Conservation (phyloP, 2,113 vertebrate genomes). For the Anseranas semipalmata region DNA sequence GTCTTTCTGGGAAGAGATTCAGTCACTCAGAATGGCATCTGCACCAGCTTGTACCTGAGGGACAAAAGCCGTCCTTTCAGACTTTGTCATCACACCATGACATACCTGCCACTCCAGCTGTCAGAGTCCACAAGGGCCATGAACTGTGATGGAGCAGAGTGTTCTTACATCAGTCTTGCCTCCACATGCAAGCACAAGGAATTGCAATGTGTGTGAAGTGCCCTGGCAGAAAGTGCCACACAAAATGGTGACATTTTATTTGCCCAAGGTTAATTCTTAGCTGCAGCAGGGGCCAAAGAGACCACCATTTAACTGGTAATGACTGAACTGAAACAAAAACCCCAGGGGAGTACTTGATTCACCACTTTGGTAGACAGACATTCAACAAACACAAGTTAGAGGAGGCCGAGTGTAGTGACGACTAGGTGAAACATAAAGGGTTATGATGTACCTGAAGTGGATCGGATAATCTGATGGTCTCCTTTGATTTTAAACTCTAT, state of each 20-base stretch:
- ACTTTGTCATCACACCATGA: neutral
- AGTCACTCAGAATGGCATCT: neutral
- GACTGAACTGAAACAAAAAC: neutral
- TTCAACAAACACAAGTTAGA: neutral
- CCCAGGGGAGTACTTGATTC: neutral
- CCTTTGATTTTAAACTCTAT: constrained; percentile 16
- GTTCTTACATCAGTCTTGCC: neutral
- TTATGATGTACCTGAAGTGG: neutral
- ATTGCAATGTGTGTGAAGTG: neutral
- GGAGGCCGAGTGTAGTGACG: neutral
- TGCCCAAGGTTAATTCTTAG: neutral
- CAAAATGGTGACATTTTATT: neutral
- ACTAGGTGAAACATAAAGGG: neutral
- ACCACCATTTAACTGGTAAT: neutral
- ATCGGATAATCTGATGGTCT: neutral
- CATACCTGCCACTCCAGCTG: neutral
- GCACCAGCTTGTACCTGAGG: neutral
- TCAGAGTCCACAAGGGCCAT: neutral
- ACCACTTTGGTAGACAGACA: neutral
- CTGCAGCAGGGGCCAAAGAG: neutral
- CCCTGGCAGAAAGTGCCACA: neutral
- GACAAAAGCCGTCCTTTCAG: neutral
- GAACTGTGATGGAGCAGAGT: neutral
- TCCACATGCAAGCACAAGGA: neutral
- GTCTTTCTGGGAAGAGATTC: neutral